Evolutionary conservation across 2,113 vertebrate species (phyloP).

Genomic region (Rhea americana): DNA sequence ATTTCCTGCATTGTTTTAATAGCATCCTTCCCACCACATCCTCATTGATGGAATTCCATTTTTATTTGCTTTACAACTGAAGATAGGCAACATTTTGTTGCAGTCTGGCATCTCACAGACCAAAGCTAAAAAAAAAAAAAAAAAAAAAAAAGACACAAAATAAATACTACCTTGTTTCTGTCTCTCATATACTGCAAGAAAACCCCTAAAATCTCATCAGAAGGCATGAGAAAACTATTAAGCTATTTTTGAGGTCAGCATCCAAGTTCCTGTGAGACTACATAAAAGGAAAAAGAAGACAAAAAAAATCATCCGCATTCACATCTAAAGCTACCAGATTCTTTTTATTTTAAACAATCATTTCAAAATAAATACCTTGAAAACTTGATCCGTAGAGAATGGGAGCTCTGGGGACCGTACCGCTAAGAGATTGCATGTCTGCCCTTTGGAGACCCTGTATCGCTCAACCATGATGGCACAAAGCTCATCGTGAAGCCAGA

Average conservation of each 20-base stretch:
- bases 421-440: accelerated
- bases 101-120: background rate
- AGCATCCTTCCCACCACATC: slow-evolving; percentile 27
- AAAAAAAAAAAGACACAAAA: background rate
- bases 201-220: background rate
- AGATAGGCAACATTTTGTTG: background rate
- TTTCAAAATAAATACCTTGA: background rate
- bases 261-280: background rate
- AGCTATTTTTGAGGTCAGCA: background rate
- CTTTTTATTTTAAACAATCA: background rate
- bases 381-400: background rate
- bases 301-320: background rate
- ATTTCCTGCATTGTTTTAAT: slow-evolving; percentile 41
- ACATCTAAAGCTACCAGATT: background rate
- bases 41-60: accelerated
- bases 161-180: background rate
- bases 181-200: background rate
- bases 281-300: too few species aligned
- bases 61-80: background rate
- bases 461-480: background rate
- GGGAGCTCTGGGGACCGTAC: background rate
- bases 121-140: background rate
- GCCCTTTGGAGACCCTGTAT: background rate
- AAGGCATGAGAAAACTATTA: background rate
- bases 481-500: background rate